phyloP scores from a whole-genome alignment of 2,888 invertebrate genomes.

The Ectemnius cavifrons region DNA sequence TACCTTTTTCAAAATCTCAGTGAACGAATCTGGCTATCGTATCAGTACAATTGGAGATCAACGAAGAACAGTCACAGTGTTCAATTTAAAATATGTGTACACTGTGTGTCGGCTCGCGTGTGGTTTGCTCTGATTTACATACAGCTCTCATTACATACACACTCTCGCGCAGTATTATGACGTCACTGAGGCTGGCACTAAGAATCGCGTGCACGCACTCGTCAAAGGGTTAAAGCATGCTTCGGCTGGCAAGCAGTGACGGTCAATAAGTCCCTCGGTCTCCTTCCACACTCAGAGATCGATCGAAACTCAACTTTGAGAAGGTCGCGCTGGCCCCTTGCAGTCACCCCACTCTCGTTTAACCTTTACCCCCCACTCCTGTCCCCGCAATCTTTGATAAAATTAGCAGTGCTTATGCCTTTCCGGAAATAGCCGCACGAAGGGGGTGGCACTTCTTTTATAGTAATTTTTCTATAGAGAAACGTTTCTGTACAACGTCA shows the following conservation, averaged over 20 bases:
- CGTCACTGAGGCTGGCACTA: slow-evolving; percentile 69
- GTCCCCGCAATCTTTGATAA: slow-evolving; percentile 16
- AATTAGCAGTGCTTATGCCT: slow-evolving; percentile 4
- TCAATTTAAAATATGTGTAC: slow-evolving; percentile 72
- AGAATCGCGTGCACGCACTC: slow-evolving; percentile 76
- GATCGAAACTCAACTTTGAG: slow-evolving; percentile 62
- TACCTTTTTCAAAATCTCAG: no score
- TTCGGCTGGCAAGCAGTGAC: slow-evolving; percentile 64
- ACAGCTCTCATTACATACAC: slow-evolving; percentile 51
- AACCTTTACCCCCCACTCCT: slow-evolving; percentile 48
- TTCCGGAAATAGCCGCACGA: slow-evolving; percentile 8
- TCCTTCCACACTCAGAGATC: slow-evolving; percentile 63
- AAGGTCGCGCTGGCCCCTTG: slow-evolving; percentile 52
- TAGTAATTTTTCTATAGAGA: no score
- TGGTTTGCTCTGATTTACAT: slow-evolving; percentile 75
- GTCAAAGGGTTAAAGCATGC: slow-evolving; percentile 71
- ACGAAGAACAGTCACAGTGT: slow-evolving; percentile 70
- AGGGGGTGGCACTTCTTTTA: no score
- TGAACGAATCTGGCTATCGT: background rate
- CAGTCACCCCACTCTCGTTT: slow-evolving; percentile 41
- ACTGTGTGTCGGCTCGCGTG: slow-evolving; percentile 72
- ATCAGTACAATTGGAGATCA: slow-evolving; percentile 49
- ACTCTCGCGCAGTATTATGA: slow-evolving; percentile 70
- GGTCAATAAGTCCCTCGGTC: slow-evolving; percentile 69
- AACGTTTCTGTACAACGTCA: no score